Evolutionary conservation across 2,888 invertebrate species (phyloP).

Genomic region (Macrosoma leucophasiata): DNA sequence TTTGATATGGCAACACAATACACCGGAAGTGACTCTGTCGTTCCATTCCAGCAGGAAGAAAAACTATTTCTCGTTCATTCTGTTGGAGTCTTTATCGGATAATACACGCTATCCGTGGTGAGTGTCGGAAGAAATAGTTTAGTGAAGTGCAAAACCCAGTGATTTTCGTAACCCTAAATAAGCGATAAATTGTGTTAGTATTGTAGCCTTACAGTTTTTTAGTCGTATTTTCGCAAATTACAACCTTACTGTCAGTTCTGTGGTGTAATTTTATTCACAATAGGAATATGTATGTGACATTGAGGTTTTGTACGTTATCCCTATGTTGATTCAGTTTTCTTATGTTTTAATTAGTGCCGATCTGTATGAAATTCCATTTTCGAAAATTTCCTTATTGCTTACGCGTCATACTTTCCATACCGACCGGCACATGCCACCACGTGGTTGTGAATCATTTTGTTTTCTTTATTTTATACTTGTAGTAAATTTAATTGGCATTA

Average conservation of each 20-base stretch:
- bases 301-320: slow-evolving; percentile 7
- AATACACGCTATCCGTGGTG: slow-evolving; percentile 77
- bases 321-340: too few species aligned
- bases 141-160: slow-evolving; percentile 57
- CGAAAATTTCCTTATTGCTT: slow-evolving; percentile 50
- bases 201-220: slow-evolving; percentile 13
- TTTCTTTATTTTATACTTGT: slow-evolving; percentile 29
- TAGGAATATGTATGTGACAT: background rate
- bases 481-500: slow-evolving; percentile 4
- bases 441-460: slow-evolving; percentile 55
- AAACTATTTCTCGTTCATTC: slow-evolving; percentile 79
- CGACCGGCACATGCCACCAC: slow-evolving; percentile 66
- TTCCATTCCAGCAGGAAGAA: slow-evolving; percentile 61
- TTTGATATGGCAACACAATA: slow-evolving; percentile 35
- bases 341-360: slow-evolving; percentile 21
- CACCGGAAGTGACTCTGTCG: slow-evolving; percentile 60
- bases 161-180: slow-evolving; percentile 40
- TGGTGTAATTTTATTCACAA: slow-evolving; percentile 15
- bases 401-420: slow-evolving; percentile 64
- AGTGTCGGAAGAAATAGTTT: slow-evolving; percentile 60
- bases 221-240: slow-evolving; percentile 2
- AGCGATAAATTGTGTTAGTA: slow-evolving; percentile 31
- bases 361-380: slow-evolving; percentile 31
- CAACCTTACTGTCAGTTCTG: slow-evolving; percentile 3
- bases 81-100: slow-evolving; percentile 81